Evolutionary conservation across 2,888 invertebrate genomes (phyloP), one percentile per base, ranked within the genome.

Genomic region (Drosophila melanosoma): DNA sequence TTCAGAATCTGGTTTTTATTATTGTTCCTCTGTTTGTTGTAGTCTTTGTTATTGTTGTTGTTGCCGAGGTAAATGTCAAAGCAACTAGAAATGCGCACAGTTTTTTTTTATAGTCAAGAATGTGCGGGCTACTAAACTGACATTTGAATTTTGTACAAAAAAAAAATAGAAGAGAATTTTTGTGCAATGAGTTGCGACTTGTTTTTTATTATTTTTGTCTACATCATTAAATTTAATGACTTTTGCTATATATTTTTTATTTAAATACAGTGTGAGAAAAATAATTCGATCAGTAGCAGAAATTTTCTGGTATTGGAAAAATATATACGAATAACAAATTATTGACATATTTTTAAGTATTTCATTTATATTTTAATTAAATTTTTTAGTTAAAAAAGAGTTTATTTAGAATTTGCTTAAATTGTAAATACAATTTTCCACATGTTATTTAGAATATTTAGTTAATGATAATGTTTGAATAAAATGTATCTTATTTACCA

Each of bases 51-150:
- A 38, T 12, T 40, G 42, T 42, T 35, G 38, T 33, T 53, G 58
- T 20, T 48, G 59, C 2, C 7, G 17, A 29, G 35, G 42, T 56
- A 74, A 69, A 66, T 69, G 79, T 74, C 77, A 73, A 32, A 57
- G 77, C 60, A 62, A 36, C 63, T 38, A 57, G 57, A 74, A 69
- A 64, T 53, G 60, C 53, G 63, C 60, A 51, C 53, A 54, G 57
- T 69, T 58, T 64, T 64, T 64, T n/a, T 79, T 29, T 29, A 79
- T 65, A 70, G 69, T 3, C 67, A 54, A 61, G 79, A 64, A 69
- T 74, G 56, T 69, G 66, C 56, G 56, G 79, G 53, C 62, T 61
- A 69, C 64, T 63, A 54, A 74, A 64, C 57, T 75, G 63, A 33
- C 79, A 78, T 61, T 79, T 79, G 36, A 48, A 62, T 32, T 48